Evolutionary conservation across 2,888 invertebrate genomes (phyloP).

Genomic region (Slavum lentiscoides): DNA sequence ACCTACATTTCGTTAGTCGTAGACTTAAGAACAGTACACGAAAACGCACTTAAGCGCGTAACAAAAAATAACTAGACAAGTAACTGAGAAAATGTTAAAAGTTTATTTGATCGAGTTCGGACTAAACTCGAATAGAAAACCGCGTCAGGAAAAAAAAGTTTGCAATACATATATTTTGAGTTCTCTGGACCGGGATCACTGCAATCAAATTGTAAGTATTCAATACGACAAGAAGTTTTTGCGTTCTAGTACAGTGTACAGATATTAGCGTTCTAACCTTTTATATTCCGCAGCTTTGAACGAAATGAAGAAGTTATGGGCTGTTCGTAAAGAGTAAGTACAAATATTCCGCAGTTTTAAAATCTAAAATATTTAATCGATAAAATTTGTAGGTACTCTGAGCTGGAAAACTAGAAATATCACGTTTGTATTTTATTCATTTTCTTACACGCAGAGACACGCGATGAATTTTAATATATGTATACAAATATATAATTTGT

Average conservation of each 20-base stretch:
- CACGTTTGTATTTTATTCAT: too few species aligned
- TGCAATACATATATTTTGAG: conserved; percentile 9
- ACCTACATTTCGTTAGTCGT: background rate
- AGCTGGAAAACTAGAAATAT: too few species aligned
- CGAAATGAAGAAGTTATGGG: background rate
- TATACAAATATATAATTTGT: too few species aligned
- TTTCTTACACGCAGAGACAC: too few species aligned
- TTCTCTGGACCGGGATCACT: background rate
- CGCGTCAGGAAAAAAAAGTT: conserved; percentile 1
- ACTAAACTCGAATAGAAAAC: background rate
- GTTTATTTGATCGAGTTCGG: conserved; percentile 22
- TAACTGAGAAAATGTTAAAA: conserved; percentile 17
- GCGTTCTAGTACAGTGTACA: background rate
- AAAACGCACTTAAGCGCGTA: conserved; percentile 21
- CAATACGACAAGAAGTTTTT: conserved; percentile 3
- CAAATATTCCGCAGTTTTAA: background rate
- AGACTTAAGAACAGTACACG: conserved; percentile 3
- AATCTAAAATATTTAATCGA: background rate
- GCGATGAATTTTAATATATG: too few species aligned
- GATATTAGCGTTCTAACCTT: background rate
- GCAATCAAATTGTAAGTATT: conserved; percentile 10
- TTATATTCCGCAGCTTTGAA: background rate
- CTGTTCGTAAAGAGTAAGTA: conserved; percentile 15
- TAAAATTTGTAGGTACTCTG: too few species aligned
- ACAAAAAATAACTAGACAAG: background rate